Conservation (phyloP, 2,888 invertebrate genomes). For the Allophyes oxyacanthae region DNA sequence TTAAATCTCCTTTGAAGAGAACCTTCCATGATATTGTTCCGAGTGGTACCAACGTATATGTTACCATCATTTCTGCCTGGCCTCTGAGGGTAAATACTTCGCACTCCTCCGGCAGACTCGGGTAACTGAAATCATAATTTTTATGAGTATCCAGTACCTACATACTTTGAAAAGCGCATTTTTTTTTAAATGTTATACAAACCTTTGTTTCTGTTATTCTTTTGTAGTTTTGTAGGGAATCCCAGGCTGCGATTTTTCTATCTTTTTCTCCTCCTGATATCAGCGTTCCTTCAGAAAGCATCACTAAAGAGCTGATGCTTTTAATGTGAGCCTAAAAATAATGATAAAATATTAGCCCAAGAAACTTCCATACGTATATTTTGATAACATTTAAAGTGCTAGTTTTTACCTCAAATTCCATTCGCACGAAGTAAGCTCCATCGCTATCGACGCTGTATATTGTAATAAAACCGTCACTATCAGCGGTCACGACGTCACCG, state of each 20-base stretch:
- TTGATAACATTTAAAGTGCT: background rate
- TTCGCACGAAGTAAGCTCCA: conserved; percentile 96
- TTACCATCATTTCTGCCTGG: conserved; percentile 96
- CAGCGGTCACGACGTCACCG: conserved; percentile 97
- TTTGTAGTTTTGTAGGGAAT: conserved; percentile 96
- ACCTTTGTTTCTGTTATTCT: conserved; percentile 97
- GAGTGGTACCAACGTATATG: conserved; percentile 96
- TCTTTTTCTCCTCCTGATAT: conserved; percentile 97
- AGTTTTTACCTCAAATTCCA: conserved; percentile 93
- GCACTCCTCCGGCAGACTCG: conserved; percentile 96
- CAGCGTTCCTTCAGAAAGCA: conserved; percentile 97
- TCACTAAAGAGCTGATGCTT: conserved; percentile 95
- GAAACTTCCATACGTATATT: background rate
- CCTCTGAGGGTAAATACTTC: conserved; percentile 96
- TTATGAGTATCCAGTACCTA: background rate
- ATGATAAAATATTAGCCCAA: background rate
- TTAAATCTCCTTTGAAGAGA: conserved; percentile 96
- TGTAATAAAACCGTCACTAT: conserved; percentile 97
- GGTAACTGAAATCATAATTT: conserved; percentile 90
- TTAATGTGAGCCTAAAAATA: conserved; percentile 92
- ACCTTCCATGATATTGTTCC: conserved; percentile 96
- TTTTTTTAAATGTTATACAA: too few relatives aligned
- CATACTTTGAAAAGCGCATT: too few relatives aligned
- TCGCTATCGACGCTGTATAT: conserved; percentile 97
- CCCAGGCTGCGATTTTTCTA: conserved; percentile 97